phyloP scores from a whole-genome alignment of 1,140 invertebrate species.

The Saccostrea glomerata region DNA sequence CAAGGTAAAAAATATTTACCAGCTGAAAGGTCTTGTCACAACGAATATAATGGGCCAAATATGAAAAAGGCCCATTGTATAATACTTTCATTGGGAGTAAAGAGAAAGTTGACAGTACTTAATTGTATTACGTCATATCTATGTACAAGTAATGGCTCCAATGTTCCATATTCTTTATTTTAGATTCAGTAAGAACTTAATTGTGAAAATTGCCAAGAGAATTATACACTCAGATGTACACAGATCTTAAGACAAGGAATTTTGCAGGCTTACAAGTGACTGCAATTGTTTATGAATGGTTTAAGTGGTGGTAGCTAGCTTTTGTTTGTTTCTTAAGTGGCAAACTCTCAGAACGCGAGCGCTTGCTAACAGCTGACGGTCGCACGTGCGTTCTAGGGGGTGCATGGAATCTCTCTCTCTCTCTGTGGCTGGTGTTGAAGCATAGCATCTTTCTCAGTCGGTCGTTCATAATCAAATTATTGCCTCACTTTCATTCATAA shows the following conservation, averaged over 20 bases:
- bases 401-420: slow-evolving; percentile 11
- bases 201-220: not conserved
- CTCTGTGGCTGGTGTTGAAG: slow-evolving; percentile 26
- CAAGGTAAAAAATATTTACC: too few species aligned
- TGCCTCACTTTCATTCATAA: slow-evolving; percentile 36
- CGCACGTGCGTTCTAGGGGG: slow-evolving; percentile 9
- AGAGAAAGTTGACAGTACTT: too few species aligned
- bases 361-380: slow-evolving; percentile 7
- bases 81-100: too few species aligned
- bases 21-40: too few species aligned
- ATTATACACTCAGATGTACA: not conserved
- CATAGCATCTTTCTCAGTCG: slow-evolving; percentile 17
- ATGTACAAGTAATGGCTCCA: too few species aligned
- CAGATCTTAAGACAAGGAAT: not conserved
- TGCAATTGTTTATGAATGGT: slow-evolving; percentile 15
- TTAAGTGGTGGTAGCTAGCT: not conserved
- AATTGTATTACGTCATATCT: too few species aligned
- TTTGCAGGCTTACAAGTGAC: not conserved
- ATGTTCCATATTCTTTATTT: too few species aligned
- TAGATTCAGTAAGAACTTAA: not conserved
- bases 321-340: slow-evolving; percentile 34
- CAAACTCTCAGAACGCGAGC: not conserved
- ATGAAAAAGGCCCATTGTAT: too few species aligned
- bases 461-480: slow-evolving; percentile 35
- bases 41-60: too few species aligned